Evolutionary conservation across 2,113 vertebrate genomes (phyloP), one percentile per base, ranked within the genome.

Genomic region (Myotis davidii): DNA sequence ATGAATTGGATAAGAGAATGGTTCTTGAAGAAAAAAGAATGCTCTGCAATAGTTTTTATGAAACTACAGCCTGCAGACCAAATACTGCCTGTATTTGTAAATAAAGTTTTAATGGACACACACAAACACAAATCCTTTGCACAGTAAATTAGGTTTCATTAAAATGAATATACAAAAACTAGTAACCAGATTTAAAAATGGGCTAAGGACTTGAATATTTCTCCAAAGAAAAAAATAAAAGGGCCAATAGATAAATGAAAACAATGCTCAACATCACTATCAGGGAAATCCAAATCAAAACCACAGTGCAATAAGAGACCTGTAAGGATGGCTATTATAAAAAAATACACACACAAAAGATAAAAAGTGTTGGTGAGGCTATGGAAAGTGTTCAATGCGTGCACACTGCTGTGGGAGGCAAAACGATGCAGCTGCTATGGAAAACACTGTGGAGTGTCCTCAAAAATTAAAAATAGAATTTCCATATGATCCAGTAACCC

Each of bases 51-150:
- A 92, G 70, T 88, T 85, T 42, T 85, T 88, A 61, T 54, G 3
- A 81, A 85, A 74, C 65, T 91, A 61, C 1, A 81, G 18, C 25
- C 34, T 79, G 7, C 23, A 74, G 50, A 37, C 32, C 48, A 74
- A 73, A 91, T 73, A 42, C 6, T 86, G 59, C 6, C 42, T 54
- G 3, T 82, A 50, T 69, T 88, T 78, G 56, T 52, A 48, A 64
- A 83, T 34, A 83, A 88, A 70, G 42, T 88, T 61, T 70, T 84
- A 88, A 45, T 84, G 23, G 14, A 86, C 29, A 94, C 54, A 91
- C 52, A 4, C 39, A 84, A 12, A 67, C 16, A 67, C 65, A 67
- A 48, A 76, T 27, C 72, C 20, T 42, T 73, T 85, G 42, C 29
- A 73, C 21, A 69, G 14, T 61, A 65, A 87, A 84, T 83, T 78